Conservation (phyloP, 2,888 invertebrate genomes). For the Synanthedon vespiformis region DNA sequence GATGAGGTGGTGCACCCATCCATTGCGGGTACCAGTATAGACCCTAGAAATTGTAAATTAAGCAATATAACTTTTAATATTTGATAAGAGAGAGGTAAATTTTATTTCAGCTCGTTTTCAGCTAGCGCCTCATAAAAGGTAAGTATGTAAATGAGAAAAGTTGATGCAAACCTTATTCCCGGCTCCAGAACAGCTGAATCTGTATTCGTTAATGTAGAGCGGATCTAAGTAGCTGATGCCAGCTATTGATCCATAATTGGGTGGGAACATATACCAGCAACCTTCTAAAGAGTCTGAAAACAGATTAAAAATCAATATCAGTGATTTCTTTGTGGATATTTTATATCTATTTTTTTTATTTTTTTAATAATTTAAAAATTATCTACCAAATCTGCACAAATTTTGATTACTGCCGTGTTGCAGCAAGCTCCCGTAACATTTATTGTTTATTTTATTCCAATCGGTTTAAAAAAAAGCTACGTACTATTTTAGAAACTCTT, state of each 20-base stretch:
- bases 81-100: not conserved
- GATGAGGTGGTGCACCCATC: constrained; percentile 57
- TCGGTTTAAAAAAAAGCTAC: too few relatives aligned
- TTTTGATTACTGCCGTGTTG: too few relatives aligned
- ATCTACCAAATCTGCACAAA: too few relatives aligned
- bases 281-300: constrained; percentile 45
- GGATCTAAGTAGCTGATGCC: constrained; percentile 58
- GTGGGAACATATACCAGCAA: constrained; percentile 60
- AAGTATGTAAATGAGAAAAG: too few relatives aligned
- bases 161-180: constrained; percentile 35
- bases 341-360: too few relatives aligned
- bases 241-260: constrained; percentile 61
- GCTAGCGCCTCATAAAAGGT: too few relatives aligned
- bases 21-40: constrained; percentile 64
- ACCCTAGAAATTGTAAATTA: constrained; percentile 25
- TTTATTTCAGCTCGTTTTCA: too few relatives aligned
- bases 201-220: constrained; percentile 48
- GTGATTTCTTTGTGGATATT: not conserved
- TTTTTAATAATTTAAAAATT: not conserved
- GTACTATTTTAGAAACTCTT: too few relatives aligned
- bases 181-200: constrained; percentile 48
- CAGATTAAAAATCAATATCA: too few relatives aligned
- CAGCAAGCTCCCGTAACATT: too few relatives aligned
- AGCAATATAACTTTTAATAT: not conserved
- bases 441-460: too few relatives aligned